These are phyloP conservation scores for Drymonia ruficornis DNA, from an alignment of 2,888 invertebrate species.

Conservation along the genomic window DNA sequence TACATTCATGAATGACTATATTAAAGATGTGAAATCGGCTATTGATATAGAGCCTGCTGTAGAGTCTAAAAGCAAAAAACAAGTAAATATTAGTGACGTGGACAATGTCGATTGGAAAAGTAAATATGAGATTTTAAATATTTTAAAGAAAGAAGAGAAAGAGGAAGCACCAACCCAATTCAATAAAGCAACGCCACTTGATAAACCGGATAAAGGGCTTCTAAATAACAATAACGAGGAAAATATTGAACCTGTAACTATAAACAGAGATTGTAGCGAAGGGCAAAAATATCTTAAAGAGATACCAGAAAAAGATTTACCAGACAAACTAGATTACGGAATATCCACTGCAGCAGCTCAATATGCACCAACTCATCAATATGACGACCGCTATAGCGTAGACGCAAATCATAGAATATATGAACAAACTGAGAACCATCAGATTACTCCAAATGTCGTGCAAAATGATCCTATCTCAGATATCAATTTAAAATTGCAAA, in stretches of 20 bases:
- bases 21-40: conserved; percentile 21
- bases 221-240: conserved; percentile 12
- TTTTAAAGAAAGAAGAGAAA: conserved; percentile 63
- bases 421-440: neutral
- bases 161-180: conserved; percentile 25
- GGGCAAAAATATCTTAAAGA: conserved; percentile 32
- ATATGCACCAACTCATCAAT: neutral
- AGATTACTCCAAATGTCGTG: neutral
- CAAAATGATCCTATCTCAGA: conserved; percentile 10
- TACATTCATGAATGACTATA: conserved; percentile 29
- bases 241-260: conserved; percentile 8
- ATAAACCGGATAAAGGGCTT: neutral
- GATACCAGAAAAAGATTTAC: conserved; percentile 46
- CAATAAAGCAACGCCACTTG: conserved; percentile 10
- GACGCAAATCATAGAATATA: conserved; percentile 2
- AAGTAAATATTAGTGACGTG: conserved; percentile 24
- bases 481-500: conserved; percentile 22
- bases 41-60: neutral
- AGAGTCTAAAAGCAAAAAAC: conserved; percentile 14
- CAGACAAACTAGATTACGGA: conserved; percentile 19
- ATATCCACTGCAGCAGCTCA: neutral
- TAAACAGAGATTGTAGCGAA: conserved; percentile 9
- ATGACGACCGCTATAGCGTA: conserved; percentile 1
- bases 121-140: conserved; percentile 73
- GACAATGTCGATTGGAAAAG: conserved; percentile 69